A percentile compares a stretch with the other conserved stretches of the same genome.
phyloP scores from a whole-genome alignment of 2,113 vertebrate species.

The Anoplopoma fimbria region DNA sequence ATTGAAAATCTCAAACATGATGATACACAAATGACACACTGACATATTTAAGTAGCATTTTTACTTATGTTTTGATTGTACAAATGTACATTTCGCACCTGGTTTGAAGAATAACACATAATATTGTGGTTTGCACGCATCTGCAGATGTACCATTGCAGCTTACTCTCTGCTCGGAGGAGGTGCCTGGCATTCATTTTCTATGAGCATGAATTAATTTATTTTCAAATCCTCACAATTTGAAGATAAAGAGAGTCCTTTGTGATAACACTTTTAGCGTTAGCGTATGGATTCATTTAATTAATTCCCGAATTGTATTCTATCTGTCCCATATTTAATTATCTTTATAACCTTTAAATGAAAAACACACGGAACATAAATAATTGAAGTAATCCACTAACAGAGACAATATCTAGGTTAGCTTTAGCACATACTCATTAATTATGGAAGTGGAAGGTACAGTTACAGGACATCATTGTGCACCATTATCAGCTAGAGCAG shows the following conservation, averaged over 20 bases:
- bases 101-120: neutral
- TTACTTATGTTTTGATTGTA: neutral
- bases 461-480: constrained; percentile 65
- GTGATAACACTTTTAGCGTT: neutral
- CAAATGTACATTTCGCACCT: constrained; percentile 7
- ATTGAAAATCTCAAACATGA: neutral
- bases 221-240: neutral
- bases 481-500: constrained; percentile 48
- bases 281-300: neutral
- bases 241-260: neutral
- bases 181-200: constrained; percentile 38
- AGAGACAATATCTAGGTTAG: constrained; percentile 54
- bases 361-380: constrained; percentile 47
- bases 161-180: constrained; percentile 40
- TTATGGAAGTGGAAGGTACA: constrained; percentile 70
- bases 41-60: neutral
- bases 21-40: neutral
- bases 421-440: constrained; percentile 62
- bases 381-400: constrained; percentile 47
- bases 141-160: constrained; percentile 50
- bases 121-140: constrained; percentile 11
- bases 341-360: constrained; percentile 21
- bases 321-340: neutral
- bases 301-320: constrained; percentile 8
- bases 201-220: neutral